Evolutionary conservation across 2,888 invertebrate species (phyloP).

Genomic region (Crepidodera aurea): DNA sequence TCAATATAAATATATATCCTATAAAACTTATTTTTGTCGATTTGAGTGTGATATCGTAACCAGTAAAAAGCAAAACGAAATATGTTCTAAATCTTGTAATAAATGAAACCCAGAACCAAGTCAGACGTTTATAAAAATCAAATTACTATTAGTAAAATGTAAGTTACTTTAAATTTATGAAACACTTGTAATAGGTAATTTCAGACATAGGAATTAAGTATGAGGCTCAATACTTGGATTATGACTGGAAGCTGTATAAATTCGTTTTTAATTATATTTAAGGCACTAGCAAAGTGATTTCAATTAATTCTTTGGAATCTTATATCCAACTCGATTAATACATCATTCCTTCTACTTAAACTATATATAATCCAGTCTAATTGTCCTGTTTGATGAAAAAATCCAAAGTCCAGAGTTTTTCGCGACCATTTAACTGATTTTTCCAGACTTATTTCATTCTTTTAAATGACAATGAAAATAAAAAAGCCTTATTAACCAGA

Average conservation of each 20-base stretch:
- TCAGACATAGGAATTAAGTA: conserved; percentile 55
- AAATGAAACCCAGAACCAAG: conserved; percentile 57
- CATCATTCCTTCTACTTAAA: no score
- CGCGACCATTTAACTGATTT: no score
- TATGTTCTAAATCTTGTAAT: conserved; percentile 62
- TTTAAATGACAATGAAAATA: no score
- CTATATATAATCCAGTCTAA: no score
- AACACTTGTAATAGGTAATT: conserved; percentile 51
- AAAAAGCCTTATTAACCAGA: no score
- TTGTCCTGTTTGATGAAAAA: no score
- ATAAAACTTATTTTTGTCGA: conserved; percentile 38
- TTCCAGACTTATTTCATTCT: no score
- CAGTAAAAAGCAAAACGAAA: conserved; percentile 57
- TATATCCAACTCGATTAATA: neutral
- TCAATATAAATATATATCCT: neutral
- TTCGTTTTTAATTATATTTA: neutral
- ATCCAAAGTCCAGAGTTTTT: no score
- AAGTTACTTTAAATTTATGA: conserved; percentile 50
- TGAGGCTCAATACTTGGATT: conserved; percentile 50
- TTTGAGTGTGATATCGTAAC: conserved; percentile 53
- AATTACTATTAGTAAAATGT: conserved; percentile 32
- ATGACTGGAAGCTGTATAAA: conserved; percentile 24
- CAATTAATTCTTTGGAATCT: neutral
- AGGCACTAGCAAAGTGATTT: neutral
- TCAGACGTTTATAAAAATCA: conserved; percentile 54